Evolutionary conservation across 2,113 vertebrate species (phyloP), one percentile per base, ranked within the genome.

Genomic region (Podarcis cretensis): DNA sequence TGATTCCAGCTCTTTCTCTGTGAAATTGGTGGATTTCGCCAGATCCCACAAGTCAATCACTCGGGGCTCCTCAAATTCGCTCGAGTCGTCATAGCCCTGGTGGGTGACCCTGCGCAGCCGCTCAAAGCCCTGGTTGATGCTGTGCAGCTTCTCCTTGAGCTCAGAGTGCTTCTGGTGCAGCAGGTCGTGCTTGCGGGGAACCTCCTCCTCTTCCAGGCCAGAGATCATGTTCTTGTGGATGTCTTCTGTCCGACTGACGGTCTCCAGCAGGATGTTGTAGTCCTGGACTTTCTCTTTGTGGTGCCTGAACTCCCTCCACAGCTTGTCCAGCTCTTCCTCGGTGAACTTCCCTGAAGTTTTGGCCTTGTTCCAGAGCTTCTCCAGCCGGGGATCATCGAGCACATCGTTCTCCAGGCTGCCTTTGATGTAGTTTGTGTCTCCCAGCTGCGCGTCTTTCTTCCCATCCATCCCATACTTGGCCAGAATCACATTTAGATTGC

Each of bases 41-140:
- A 98, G 96, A 80, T 99, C 98, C 99, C 99, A 99, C 94, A 99
- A 95, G 73, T 99, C 99, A 54, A 98, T 98, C 89, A 99, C 99
- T 91, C 98, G 97, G 7, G 99, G 99, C 92, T 99, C 98, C 87
- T 97, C 98, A 78, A 99, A 99, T 93, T 98, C 99, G 1, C 97
- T 97, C 88, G 96, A 94, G 20, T 96, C 57, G 0, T 95, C 95
- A 74, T 98, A 99, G 89, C 99, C 99, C 93, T 98, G 98, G 71
- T 98, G 98, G 95, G 98, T 99, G 95, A 99, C 96, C 89, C 96
- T 98, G 40, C 97, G 97, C 86, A 99, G 97, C 8, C 98, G 98
- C 83, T 99, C 98, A 4, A 98, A 98, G 54, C 98, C 99, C 90
- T 98, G 98, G 94, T 97, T 97, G 86, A 99, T 98, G 96, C 97